Percentiles rank a stretch among this genome's conserved stretches.
Evolutionary conservation across 2,888 invertebrate genomes (phyloP).

Genomic region (Dendrolimus houi): DNA sequence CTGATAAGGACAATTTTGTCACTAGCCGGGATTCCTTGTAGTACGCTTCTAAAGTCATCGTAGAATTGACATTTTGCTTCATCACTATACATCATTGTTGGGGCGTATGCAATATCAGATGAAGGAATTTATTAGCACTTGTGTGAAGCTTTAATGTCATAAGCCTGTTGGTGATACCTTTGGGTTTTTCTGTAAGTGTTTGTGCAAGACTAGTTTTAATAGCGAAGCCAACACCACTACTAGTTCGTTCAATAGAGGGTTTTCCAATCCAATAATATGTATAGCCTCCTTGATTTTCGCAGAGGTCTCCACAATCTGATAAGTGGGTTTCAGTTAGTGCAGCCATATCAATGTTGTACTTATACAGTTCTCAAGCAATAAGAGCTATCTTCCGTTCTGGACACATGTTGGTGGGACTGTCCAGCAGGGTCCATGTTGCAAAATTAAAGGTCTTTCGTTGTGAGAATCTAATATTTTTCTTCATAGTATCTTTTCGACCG

Average conservation of each 20-base stretch:
- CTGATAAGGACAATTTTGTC: background rate
- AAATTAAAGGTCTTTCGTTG: background rate
- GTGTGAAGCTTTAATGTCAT: constrained; percentile 6
- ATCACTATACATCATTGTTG: background rate
- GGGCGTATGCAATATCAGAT: constrained; percentile 6
- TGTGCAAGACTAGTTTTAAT: constrained; percentile 7
- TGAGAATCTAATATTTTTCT: too few relatives aligned
- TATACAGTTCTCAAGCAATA: constrained; percentile 8
- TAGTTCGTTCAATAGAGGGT: constrained; percentile 3
- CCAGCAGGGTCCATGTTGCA: constrained; percentile 8
- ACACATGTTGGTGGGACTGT: constrained; percentile 8
- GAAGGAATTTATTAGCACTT: background rate
- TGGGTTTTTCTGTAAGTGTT: constrained; percentile 8
- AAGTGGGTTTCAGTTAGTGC: constrained; percentile 9
- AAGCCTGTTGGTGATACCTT: constrained; percentile 10
- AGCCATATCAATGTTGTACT: constrained; percentile 9
- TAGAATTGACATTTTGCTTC: background rate
- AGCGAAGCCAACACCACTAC: constrained; percentile 9
- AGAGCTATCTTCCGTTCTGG: constrained; percentile 12
- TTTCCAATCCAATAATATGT: constrained; percentile 10
- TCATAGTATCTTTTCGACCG: constrained; percentile 4
- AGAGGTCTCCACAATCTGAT: constrained; percentile 5
- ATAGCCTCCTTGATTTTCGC: constrained; percentile 10
- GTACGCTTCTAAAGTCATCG: background rate
- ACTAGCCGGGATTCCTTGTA: background rate